These are phyloP conservation scores for Psilopsiagon aymara DNA, from an alignment of 2,113 vertebrate genomes.

Conservation along the genomic window DNA sequence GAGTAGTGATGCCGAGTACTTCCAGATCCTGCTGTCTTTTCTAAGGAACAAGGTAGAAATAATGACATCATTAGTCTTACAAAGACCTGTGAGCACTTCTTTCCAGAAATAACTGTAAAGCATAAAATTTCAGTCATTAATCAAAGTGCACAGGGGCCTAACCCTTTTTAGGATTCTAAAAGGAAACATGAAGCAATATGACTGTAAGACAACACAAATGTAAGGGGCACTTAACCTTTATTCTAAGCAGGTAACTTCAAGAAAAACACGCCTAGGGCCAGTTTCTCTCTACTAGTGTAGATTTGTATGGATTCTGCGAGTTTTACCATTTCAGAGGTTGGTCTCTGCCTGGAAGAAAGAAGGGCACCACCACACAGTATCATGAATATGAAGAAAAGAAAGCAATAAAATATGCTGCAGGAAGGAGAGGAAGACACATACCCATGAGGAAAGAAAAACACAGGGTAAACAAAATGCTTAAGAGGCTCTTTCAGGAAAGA, in stretches of 20 bases:
- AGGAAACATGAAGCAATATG: neutral
- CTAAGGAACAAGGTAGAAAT: constrained; percentile 47
- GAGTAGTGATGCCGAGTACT: neutral
- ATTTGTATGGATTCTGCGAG: neutral
- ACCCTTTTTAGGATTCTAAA: neutral
- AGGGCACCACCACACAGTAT: neutral
- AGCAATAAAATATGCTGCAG: neutral
- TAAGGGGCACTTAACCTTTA: neutral
- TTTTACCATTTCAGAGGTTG: neutral
- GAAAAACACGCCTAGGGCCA: neutral
- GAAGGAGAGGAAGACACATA: constrained; percentile 1
- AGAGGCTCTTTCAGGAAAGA: neutral
- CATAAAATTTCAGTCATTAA: constrained; percentile 40
- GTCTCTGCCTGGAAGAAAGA: neutral
- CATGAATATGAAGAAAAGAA: neutral
- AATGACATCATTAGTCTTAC: constrained; percentile 2
- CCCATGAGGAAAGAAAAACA: neutral
- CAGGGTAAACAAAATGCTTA: neutral
- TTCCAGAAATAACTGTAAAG: constrained; percentile 49
- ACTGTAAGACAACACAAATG: neutral
- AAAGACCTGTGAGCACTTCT: neutral
- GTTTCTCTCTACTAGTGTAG: neutral
- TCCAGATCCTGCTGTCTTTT: constrained; percentile 23
- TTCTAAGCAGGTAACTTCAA: neutral
- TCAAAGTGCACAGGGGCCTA: neutral